Evolutionary conservation across 2,888 invertebrate species (phyloP).

Genomic region (Hyppa rectilinea): DNA sequence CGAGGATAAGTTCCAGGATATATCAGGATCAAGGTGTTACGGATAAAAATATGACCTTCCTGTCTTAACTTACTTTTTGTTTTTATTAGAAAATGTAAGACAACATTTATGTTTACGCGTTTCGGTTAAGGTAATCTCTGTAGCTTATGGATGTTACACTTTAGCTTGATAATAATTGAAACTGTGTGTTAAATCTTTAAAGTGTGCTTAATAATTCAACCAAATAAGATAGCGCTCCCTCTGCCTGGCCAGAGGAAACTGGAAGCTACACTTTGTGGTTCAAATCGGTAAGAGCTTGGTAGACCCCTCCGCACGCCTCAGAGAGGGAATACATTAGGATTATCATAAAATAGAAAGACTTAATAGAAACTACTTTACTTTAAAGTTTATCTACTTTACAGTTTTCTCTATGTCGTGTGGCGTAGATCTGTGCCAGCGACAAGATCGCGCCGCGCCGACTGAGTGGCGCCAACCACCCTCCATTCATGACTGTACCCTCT

Average conservation of each 20-base stretch:
- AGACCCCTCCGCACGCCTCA: too few species aligned
- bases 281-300: neutral
- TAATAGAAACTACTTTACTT: neutral
- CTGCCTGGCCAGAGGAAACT: neutral
- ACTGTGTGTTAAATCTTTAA: neutral
- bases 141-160: neutral
- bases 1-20: slow-evolving; percentile 9
- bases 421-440: slow-evolving; percentile 75
- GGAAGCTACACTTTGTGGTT: neutral
- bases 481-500: slow-evolving; percentile 53
- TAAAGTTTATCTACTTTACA: slow-evolving; percentile 37
- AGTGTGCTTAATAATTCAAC: neutral
- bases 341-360: neutral
- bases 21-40: slow-evolving; percentile 25
- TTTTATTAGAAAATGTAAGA: slow-evolving; percentile 28
- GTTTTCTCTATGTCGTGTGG: slow-evolving; percentile 40
- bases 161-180: neutral
- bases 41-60: slow-evolving; percentile 16
- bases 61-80: slow-evolving; percentile 12
- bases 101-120: neutral
- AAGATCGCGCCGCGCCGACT: slow-evolving; percentile 72
- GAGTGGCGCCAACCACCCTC: slow-evolving; percentile 75
- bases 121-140: neutral
- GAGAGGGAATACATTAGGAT: neutral
- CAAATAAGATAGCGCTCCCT: neutral